Conservation (phyloP, 2,888 invertebrate species). For the Drosophila subsilvestris region DNA sequence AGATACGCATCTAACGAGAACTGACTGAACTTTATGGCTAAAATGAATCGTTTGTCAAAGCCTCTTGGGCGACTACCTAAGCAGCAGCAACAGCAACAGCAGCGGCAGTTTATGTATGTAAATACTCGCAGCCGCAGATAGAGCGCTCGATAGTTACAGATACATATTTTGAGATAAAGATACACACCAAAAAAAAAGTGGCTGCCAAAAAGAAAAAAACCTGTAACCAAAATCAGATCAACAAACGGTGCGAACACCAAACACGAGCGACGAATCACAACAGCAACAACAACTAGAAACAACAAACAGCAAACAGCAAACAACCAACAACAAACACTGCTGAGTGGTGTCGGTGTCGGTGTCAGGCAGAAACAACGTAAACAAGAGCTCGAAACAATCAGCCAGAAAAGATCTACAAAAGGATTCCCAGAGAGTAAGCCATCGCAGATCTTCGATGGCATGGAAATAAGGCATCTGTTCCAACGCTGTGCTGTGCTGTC, state of each 20-base stretch:
- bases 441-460: conserved; percentile 38
- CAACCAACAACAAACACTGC: conserved; percentile 20
- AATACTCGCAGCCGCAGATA: conserved; percentile 52
- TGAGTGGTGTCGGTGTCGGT: conserved; percentile 23
- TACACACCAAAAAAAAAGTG: conserved; percentile 39
- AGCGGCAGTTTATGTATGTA: conserved; percentile 47
- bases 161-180: conserved; percentile 51
- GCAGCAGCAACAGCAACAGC: conserved; percentile 23
- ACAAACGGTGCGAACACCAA: conserved; percentile 54
- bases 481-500: conserved; percentile 17
- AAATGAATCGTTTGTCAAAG: conserved; percentile 54
- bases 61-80: conserved; percentile 42
- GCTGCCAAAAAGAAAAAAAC: conserved; percentile 44
- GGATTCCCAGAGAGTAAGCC: conserved; percentile 28
- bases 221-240: conserved; percentile 61
- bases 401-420: conserved; percentile 33
- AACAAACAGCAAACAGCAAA: conserved; percentile 6
- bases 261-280: conserved; percentile 46
- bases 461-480: conserved; percentile 20
- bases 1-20: conserved; percentile 26
- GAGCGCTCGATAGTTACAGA: conserved; percentile 55
- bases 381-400: conserved; percentile 18
- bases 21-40: conserved; percentile 49
- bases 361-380: conserved; percentile 40
- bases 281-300: conserved; percentile 17